phyloP scores from a whole-genome alignment of 2,113 vertebrate genomes.

The Speoplatyrhinus poulsoni region DNA sequence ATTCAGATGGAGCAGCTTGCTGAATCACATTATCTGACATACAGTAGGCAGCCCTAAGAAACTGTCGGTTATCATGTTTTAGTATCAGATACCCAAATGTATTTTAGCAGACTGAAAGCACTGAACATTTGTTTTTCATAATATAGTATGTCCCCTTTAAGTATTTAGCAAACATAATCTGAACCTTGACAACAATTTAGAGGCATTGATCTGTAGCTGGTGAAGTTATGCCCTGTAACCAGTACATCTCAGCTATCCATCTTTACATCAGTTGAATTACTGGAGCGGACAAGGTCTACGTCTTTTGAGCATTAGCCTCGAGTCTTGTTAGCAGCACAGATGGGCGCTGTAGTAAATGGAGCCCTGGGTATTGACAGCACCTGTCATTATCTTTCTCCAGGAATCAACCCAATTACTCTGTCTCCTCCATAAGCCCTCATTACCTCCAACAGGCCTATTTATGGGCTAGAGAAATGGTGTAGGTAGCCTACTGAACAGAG shows the following conservation, averaged over 20 bases:
- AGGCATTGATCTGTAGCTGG: constrained; percentile 8
- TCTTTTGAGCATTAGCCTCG: constrained; percentile 47
- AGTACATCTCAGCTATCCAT: constrained; percentile 56
- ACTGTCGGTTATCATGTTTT: too few relatives aligned
- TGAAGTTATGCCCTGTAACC: constrained; percentile 51
- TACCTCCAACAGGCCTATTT: constrained; percentile 63
- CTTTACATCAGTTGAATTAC: constrained; percentile 62
- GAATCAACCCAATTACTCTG: constrained; percentile 63
- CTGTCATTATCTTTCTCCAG: constrained; percentile 73
- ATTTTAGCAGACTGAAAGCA: too few relatives aligned
- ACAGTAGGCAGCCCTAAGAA: too few relatives aligned
- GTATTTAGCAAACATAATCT: constrained; percentile 24
- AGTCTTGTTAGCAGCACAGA: constrained; percentile 63
- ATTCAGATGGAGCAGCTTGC: too few relatives aligned
- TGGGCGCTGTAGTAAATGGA: constrained; percentile 58
- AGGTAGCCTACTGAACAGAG: constrained; percentile 9
- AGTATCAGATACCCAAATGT: too few relatives aligned
- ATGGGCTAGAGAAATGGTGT: constrained; percentile 46
- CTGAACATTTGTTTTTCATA: too few relatives aligned
- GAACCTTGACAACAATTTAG: constrained; percentile 31
- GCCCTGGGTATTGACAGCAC: constrained; percentile 60
- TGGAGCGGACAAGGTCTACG: constrained; percentile 44
- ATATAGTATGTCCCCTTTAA: too few relatives aligned
- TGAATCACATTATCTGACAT: too few relatives aligned
- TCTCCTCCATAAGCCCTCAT: constrained; percentile 60